These are phyloP conservation scores for Caenorhabditis zanzibari DNA, from an alignment of 2,888 invertebrate species.

Conservation along the genomic window DNA sequence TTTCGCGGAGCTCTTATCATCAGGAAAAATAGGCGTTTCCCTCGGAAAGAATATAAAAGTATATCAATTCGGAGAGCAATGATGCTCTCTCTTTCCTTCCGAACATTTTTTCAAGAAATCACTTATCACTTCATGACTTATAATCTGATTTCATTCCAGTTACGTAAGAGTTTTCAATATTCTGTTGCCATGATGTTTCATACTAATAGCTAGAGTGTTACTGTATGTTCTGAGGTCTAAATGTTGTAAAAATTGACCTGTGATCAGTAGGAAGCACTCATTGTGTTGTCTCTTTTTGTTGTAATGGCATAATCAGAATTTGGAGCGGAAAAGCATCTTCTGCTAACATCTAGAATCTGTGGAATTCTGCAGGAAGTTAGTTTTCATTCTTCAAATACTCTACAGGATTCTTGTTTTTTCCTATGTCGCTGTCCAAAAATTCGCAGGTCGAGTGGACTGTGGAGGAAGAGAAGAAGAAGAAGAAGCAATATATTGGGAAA, in stretches of 20 bases:
- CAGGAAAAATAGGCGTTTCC: slow-evolving; percentile 35
- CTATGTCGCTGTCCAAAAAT: slow-evolving; percentile 45
- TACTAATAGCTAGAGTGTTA: slow-evolving; percentile 17
- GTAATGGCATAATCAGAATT: slow-evolving; percentile 57
- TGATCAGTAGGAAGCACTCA: slow-evolving; percentile 43
- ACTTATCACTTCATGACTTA: slow-evolving; percentile 45
- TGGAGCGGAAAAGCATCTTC: slow-evolving; percentile 27
- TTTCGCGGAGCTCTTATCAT: slow-evolving; percentile 6
- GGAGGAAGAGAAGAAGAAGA: slow-evolving; percentile 10
- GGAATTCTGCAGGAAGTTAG: slow-evolving; percentile 23
- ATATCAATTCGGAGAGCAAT: slow-evolving; percentile 31
- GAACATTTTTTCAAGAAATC: slow-evolving; percentile 31
- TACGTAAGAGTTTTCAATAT: slow-evolving; percentile 26
- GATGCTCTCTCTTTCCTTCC: slow-evolving; percentile 33
- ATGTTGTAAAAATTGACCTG: slow-evolving; percentile 54
- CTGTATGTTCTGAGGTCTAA: slow-evolving; percentile 22
- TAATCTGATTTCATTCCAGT: slow-evolving; percentile 35
- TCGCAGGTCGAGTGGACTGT: slow-evolving; percentile 40
- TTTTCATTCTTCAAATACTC: slow-evolving; percentile 58
- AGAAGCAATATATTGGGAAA: slow-evolving; percentile 10
- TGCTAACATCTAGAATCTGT: too few relatives aligned
- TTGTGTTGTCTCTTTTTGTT: slow-evolving; percentile 17
- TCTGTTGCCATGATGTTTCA: not conserved
- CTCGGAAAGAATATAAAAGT: slow-evolving; percentile 9
- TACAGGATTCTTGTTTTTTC: slow-evolving; percentile 55